These are phyloP conservation scores for Drosophila triauraria DNA, from an alignment of 1,140 invertebrate species.

Conservation along the genomic window DNA sequence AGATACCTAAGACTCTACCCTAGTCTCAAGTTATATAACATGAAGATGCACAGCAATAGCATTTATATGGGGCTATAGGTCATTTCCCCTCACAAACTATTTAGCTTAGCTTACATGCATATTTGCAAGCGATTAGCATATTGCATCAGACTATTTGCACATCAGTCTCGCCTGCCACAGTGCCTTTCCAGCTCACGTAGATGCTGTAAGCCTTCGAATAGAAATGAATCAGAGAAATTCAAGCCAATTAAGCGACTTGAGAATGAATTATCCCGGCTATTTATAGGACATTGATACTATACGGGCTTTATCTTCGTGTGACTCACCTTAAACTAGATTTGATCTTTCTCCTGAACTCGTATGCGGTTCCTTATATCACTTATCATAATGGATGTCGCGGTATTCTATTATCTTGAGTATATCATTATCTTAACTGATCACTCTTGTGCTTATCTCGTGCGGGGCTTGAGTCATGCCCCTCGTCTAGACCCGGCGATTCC, in stretches of 20 bases:
- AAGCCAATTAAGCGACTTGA: conserved; percentile 22
- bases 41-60: background rate
- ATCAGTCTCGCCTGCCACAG: conserved; percentile 21
- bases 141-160: conserved; percentile 50
- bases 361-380: conserved; percentile 11
- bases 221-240: conserved; percentile 32
- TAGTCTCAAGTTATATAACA: background rate
- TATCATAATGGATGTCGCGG: conserved; percentile 45
- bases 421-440: conserved; percentile 48
- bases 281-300: background rate
- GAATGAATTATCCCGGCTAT: conserved; percentile 27
- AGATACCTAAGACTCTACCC: no score
- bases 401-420: conserved; percentile 39
- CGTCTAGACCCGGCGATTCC: conserved; percentile 16
- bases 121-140: conserved; percentile 41
- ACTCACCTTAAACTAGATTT: conserved; percentile 21
- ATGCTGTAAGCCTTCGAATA: conserved; percentile 24
- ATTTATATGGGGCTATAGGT: background rate
- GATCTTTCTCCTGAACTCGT: conserved; percentile 21
- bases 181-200: conserved; percentile 17
- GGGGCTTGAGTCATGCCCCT: conserved; percentile 25
- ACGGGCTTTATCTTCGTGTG: conserved; percentile 8
- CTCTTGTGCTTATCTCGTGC: conserved; percentile 27
- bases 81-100: conserved; percentile 15
- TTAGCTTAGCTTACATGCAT: conserved; percentile 8